Base-by-base conservation (phyloP, 2,113 vertebrate species). In the Phalacrocorax brasilianus region DNA sequence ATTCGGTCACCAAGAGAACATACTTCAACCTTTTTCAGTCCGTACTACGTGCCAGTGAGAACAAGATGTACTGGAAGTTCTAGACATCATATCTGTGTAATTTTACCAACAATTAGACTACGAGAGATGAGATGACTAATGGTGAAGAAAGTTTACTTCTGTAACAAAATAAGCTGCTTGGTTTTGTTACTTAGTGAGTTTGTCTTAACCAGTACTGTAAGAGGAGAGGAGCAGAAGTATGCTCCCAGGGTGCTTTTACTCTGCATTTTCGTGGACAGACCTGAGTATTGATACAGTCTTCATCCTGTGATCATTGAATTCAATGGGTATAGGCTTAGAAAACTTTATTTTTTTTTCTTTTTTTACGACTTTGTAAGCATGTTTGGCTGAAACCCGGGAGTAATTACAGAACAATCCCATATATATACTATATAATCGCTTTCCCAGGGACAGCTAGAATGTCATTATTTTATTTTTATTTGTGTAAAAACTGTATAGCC, bases 321-420 rank as follows among this genome's bases (percentile, higher is more conserved):
- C 85, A 38, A 3, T 83, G 75, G 85, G 45, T 94, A 62, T 44
- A 76, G 62, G 62, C 11, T 91, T 93, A 73, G 59, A 73, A 88
- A 93, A 53, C 40, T 6, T 11, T 23, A 0, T 21, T 45, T 66
- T 72, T 72, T 55, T 35, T 63, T 74, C 6, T 1, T 83, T 97
- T 95, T 93, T 75, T 92, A 82, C 67, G 59, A 82, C 78, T 93
- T 92, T 88, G 82, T 94, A 95, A 95, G 93, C 92, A 96, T 95
- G 95, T 93, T 83, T 96, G 90, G 77, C 93, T 95, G 91, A 76
- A 45, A 40, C 85, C 78, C 0, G 21, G 74, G 90, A 35, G 88
- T 88, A 73, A 80, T 83, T 93, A 88, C 78, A 55, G 75, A 90
- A 26, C 92, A 89, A 53, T 68, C 79, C 55, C 73, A 28, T 63